Evolutionary conservation across 2,113 vertebrate genomes (phyloP).

Genomic region (Eublepharis macularius): DNA sequence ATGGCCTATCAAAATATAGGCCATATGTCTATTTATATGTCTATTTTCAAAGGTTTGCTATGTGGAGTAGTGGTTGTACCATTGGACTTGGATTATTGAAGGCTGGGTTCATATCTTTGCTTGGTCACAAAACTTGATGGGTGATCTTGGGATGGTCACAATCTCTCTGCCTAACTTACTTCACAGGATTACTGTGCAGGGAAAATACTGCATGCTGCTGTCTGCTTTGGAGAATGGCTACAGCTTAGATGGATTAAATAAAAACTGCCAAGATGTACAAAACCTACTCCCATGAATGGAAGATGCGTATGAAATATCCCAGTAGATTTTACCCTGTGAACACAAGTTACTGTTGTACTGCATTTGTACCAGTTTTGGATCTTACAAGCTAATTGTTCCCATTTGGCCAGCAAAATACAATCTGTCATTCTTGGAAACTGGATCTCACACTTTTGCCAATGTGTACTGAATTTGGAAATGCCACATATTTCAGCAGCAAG

Average conservation of each 20-base stretch:
- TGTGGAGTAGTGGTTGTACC: too few relatives aligned
- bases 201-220: too few relatives aligned
- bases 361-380: not conserved
- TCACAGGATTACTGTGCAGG: too few relatives aligned
- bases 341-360: not conserved
- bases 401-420: conserved; percentile 1
- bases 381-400: conserved; percentile 6
- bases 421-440: conserved; percentile 23
- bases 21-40: too few relatives aligned
- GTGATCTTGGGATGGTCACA: too few relatives aligned
- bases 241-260: too few relatives aligned
- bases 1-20: too few relatives aligned
- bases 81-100: too few relatives aligned
- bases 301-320: not conserved
- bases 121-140: too few relatives aligned
- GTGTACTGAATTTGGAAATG: conserved; percentile 14
- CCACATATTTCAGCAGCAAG: not conserved
- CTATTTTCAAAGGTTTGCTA: not conserved
- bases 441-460: conserved; percentile 20
- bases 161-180: too few relatives aligned
- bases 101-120: too few relatives aligned
- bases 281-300: not conserved
- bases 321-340: not conserved
- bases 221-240: too few relatives aligned
- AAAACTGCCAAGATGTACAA: not conserved